Percentiles rank a stretch among this genome's conserved stretches.
These are phyloP conservation scores for Probaryconus sp. DNA, from an alignment of 1,140 invertebrate genomes.

Conservation along the genomic window DNA sequence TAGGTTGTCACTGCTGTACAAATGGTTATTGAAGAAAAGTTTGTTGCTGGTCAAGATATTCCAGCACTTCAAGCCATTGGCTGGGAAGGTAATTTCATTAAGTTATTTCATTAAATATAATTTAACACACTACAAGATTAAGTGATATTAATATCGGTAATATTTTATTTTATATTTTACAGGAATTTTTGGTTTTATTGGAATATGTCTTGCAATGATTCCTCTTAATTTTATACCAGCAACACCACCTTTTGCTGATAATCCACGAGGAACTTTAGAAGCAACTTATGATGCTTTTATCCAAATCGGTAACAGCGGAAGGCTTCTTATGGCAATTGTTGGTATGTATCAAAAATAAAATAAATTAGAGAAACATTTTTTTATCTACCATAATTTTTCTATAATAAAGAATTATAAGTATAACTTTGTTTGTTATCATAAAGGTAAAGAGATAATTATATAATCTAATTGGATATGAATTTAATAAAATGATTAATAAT, in stretches of 20 bases:
- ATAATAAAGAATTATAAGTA: no score
- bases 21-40: constrained; percentile 97
- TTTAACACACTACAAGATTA: background rate
- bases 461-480: no score
- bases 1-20: constrained; percentile 91
- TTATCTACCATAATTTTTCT: no score
- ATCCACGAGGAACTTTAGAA: constrained; percentile 89
- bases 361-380: no score
- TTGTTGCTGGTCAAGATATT: constrained; percentile 88
- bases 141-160: background rate
- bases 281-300: constrained; percentile 90
- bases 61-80: constrained; percentile 92
- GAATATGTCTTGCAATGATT: constrained; percentile 86
- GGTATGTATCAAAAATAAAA: constrained; percentile 77
- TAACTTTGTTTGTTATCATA: no score
- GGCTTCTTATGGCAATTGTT: constrained; percentile 82
- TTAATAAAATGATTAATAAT: constrained; percentile 5
- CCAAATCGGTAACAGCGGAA: constrained; percentile 86
- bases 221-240: constrained; percentile 92
- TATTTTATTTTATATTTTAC: constrained; percentile 22
- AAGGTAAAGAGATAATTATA: no score
- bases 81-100: constrained; percentile 86
- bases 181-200: constrained; percentile 90
- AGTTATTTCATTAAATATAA: background rate
- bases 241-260: constrained; percentile 85